Base-by-base conservation (phyloP, 2,113 vertebrate species). In the Symphodus melops region DNA sequence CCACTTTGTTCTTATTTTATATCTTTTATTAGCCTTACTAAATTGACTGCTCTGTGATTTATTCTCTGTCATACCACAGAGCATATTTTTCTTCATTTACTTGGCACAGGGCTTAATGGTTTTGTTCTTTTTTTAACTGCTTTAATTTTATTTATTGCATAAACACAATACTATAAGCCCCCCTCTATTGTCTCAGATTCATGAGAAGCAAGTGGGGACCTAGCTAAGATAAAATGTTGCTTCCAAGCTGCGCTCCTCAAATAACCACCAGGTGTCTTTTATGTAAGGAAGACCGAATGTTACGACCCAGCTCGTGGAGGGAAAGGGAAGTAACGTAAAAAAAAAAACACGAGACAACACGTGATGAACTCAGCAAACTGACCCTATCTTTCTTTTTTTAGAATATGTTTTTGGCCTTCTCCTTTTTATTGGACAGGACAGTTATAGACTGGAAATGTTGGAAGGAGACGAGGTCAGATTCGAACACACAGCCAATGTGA, bases 191-290 rank as follows among this genome's bases (percentile, higher is more conserved):
- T 52, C 23, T 3, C 12, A 56, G 23, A 72, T 70, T 62, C 55
- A 62, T 63, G 4, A 70, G 20, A 37, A 44, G 14, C n/a, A 33
- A 33, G 1, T 9, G 2, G 19, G 63, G 52, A 9, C 28, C 49
- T 19, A 53, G 8, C 17, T 7, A 17, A 46, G 13, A 46, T 5
- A 13, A 14, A 5, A 8, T 48, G 14, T 21, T 55, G 61, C 51
- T 44, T 14, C 2, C 63, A 54, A 28, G 48, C 20, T n/a, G n/a
- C 17, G 14, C 42, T 23, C 5, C 2, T 36, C 28, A 46, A 44
- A 17, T 19, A 39, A 73, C 21, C 36, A 81, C 36, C 28, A 61
- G 21, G 19, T 63, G 58, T 59, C 14, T 4, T 66, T 56, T 36
- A 14, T 65, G 16, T 52, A 54, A 53, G 12, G 10, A 51, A 44